Percentiles rank a stretch among this genome's conserved stretches.
Evolutionary conservation across 1,140 invertebrate species (phyloP).

Genomic region (Carposina sasakii): DNA sequence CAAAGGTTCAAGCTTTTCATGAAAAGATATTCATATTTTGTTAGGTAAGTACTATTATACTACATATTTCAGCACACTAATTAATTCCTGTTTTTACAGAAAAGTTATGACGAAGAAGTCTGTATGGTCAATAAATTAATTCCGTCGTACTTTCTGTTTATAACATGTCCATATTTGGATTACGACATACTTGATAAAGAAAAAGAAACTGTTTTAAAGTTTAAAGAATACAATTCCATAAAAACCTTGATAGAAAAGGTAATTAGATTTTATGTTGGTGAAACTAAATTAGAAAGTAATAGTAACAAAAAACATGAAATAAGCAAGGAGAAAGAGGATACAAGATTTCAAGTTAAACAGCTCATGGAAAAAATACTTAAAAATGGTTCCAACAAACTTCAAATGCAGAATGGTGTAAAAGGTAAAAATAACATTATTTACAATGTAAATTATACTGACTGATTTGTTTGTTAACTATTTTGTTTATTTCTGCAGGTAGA

Average conservation of each 20-base stretch:
- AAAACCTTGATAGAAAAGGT: slow-evolving; percentile 70
- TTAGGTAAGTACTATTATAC: no score
- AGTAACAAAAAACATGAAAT: slow-evolving; percentile 1
- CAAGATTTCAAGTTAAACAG: slow-evolving; percentile 37
- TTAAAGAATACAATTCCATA: slow-evolving; percentile 75
- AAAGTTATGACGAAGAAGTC: slow-evolving; percentile 23
- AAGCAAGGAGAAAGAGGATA: slow-evolving; percentile 16
- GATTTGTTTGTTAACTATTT: slow-evolving; percentile 1
- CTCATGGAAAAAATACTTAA: slow-evolving; percentile 45
- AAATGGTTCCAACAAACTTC: slow-evolving; percentile 26
- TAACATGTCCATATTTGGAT: slow-evolving; percentile 73
- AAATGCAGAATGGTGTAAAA: slow-evolving; percentile 43
- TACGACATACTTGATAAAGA: slow-evolving; percentile 74
- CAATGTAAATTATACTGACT: background rate
- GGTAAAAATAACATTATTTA: slow-evolving; percentile 28
- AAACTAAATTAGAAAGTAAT: slow-evolving; percentile 27
- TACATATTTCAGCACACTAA: no score
- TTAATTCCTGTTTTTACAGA: slow-evolving; percentile 23
- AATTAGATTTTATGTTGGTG: slow-evolving; percentile 54
- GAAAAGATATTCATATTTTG: no score
- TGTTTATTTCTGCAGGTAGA: slow-evolving; percentile 25
- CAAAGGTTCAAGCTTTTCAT: no score
- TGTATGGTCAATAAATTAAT: slow-evolving; percentile 47
- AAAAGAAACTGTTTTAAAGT: slow-evolving; percentile 74
- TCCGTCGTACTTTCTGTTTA: slow-evolving; percentile 75